These are phyloP conservation scores for Bombus vancouverensis DNA, from an alignment of 1,140 invertebrate species.

Conservation along the genomic window DNA sequence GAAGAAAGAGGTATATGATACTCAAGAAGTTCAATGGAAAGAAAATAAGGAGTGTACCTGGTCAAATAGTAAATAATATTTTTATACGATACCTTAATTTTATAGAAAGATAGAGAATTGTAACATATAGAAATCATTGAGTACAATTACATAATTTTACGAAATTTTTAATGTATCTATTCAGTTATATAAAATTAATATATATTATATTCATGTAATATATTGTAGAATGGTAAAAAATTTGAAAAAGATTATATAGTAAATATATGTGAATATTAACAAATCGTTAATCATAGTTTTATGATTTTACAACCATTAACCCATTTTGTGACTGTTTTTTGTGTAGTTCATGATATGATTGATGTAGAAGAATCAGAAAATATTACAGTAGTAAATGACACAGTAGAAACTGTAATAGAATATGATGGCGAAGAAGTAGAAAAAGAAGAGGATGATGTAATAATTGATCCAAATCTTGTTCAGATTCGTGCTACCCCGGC, in stretches of 20 bases:
- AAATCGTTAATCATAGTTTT: constrained; percentile 31
- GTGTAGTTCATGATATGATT: background rate
- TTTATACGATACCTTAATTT: constrained; percentile 30
- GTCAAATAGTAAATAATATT: constrained; percentile 80
- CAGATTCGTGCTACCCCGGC: constrained; percentile 85
- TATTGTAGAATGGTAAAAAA: background rate
- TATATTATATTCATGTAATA: background rate
- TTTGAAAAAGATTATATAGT: background rate
- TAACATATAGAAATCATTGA: background rate
- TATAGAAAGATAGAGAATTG: background rate
- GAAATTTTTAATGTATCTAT: constrained; percentile 27
- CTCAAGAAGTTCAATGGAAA: constrained; percentile 86
- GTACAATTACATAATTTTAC: background rate
- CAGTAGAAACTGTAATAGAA: constrained; percentile 23
- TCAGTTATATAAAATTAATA: background rate
- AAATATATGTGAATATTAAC: constrained; percentile 9
- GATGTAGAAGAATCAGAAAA: constrained; percentile 10
- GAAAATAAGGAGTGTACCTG: constrained; percentile 91
- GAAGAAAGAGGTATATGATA: constrained; percentile 96
- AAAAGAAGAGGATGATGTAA: constrained; percentile 24
- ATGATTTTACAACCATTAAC: constrained; percentile 20
- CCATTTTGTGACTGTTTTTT: constrained; percentile 7
- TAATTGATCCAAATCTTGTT: constrained; percentile 81
- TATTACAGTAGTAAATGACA: background rate
- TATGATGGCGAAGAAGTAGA: constrained; percentile 16